phyloP scores from a whole-genome alignment of 2,888 invertebrate genomes.

The Congeria kusceri region DNA sequence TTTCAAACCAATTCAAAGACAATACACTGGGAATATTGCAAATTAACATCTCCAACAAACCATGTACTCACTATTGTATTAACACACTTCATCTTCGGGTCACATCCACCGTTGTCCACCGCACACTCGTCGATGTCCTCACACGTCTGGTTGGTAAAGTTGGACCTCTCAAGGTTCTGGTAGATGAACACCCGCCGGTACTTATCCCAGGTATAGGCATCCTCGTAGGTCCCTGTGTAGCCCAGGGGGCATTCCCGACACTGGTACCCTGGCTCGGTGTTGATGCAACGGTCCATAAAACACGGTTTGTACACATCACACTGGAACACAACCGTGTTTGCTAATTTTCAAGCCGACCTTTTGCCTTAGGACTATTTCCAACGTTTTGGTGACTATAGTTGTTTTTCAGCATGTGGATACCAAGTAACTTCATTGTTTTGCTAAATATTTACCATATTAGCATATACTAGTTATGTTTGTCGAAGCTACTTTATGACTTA shows the following conservation, averaged over 20 bases:
- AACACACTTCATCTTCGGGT: constrained; percentile 68
- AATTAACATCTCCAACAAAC: background rate
- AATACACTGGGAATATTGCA: too few species aligned
- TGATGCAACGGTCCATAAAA: constrained; percentile 65
- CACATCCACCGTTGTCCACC: constrained; percentile 75
- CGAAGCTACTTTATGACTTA: too few species aligned
- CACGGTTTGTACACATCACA: constrained; percentile 65
- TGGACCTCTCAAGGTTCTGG: constrained; percentile 50
- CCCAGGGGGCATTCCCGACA: constrained; percentile 72
- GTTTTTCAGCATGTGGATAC: too few species aligned
- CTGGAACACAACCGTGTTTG: constrained; percentile 44
- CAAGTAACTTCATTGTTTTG: too few species aligned
- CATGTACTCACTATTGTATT: constrained; percentile 72
- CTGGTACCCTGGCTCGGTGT: constrained; percentile 74
- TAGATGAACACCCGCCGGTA: constrained; percentile 63
- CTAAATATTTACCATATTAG: too few species aligned
- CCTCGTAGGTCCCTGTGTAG: constrained; percentile 71
- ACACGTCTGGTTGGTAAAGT: constrained; percentile 64
- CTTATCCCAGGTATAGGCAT: constrained; percentile 64
- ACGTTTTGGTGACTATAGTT: too few species aligned
- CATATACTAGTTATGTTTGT: too few species aligned
- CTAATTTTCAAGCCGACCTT: too few species aligned
- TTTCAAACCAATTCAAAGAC: too few species aligned
- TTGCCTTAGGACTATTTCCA: too few species aligned
- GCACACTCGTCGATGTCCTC: constrained; percentile 72